Conservation (phyloP, 1,140 invertebrate genomes). For the Drosophila subobscura region DNA sequence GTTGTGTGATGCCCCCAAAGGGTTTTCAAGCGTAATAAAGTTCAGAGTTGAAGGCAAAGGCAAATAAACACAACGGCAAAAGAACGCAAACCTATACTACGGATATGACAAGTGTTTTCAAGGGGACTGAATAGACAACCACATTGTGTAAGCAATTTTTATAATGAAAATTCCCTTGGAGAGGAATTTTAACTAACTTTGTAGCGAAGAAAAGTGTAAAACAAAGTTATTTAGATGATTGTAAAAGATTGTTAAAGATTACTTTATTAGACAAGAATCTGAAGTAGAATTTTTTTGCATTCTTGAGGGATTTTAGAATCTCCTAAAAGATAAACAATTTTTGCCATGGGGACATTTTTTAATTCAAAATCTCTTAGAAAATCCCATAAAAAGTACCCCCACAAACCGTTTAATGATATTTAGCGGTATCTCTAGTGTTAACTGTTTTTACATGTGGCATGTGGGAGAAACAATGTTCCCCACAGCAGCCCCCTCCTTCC, state of each 20-base stretch:
- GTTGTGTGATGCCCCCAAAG: constrained; percentile 42
- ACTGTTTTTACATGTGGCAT: constrained; percentile 6
- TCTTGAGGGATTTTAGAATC: no score
- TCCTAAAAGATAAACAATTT: no score
- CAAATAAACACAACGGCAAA: constrained; percentile 45
- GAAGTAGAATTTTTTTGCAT: no score
- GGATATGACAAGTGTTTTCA: constrained; percentile 38
- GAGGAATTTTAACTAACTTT: background rate
- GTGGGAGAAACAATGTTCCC: constrained; percentile 28
- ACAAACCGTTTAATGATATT: no score
- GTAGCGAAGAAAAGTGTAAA: background rate
- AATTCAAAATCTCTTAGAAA: no score
- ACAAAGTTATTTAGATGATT: background rate
- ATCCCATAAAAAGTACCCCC: no score
- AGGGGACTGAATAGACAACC: background rate
- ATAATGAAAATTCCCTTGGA: background rate
- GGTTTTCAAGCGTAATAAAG: constrained; percentile 71
- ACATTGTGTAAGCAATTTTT: constrained; percentile 30
- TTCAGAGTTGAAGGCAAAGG: constrained; percentile 78
- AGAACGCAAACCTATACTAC: constrained; percentile 9
- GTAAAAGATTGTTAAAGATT: background rate
- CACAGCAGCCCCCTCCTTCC: no score
- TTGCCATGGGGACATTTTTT: no score
- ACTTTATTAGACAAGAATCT: no score
- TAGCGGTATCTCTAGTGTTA: background rate